Percentiles rank a stretch among this genome's conserved stretches.
Conservation (phyloP, 2,113 vertebrate genomes). For the Odontesthes bonariensis region DNA sequence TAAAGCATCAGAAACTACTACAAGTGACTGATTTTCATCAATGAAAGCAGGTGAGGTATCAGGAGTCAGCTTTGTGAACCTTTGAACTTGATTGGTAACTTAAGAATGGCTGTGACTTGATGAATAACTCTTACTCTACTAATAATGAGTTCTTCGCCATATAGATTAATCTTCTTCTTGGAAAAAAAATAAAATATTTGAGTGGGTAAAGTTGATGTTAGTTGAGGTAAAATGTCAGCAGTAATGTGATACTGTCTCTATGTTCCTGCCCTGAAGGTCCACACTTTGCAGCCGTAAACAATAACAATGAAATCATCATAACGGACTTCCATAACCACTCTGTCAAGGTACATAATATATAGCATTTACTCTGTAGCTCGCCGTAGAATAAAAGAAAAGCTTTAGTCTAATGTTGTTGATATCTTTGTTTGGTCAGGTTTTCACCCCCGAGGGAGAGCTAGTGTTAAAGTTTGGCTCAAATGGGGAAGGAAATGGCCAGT, state of each 20-base stretch:
- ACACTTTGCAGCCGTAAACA: constrained; percentile 94
- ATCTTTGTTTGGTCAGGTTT: constrained; percentile 83
- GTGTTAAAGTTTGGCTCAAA: constrained; percentile 97
- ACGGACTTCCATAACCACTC: constrained; percentile 99
- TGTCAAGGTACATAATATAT: constrained; percentile 87
- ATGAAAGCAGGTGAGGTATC: no score
- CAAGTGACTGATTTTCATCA: no score
- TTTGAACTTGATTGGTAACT: neutral
- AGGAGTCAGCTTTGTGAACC: neutral
- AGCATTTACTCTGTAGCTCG: neutral
- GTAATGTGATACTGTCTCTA: neutral
- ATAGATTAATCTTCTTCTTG: no score
- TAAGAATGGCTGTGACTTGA: no score
- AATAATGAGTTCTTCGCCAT: no score
- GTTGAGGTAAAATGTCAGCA: neutral
- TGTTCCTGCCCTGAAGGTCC: constrained; percentile 85
- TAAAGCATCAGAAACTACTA: no score
- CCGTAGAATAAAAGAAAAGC: neutral
- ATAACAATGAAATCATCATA: constrained; percentile 98
- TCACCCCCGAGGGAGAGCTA: constrained; percentile 95
- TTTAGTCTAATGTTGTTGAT: neutral
- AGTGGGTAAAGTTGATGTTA: no score
- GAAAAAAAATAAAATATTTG: no score
- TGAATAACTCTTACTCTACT: no score
- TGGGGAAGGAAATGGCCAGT: constrained; percentile 97